phyloP scores from a whole-genome alignment of 2,888 invertebrate genomes.

The Julus scandinavius region DNA sequence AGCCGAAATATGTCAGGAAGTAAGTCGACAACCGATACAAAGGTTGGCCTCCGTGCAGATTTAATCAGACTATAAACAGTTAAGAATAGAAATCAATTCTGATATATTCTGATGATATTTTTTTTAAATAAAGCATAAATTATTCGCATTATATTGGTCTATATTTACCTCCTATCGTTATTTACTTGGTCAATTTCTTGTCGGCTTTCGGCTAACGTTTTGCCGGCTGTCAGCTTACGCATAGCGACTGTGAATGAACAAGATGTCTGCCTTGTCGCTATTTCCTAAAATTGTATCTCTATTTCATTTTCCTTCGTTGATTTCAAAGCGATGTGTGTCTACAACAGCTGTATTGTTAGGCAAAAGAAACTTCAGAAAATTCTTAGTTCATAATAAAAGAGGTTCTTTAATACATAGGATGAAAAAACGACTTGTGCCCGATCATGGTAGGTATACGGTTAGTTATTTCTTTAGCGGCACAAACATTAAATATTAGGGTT shows the following conservation, averaged over 20 bases:
- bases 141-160: too few species aligned
- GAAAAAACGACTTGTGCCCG: slow-evolving; percentile 69
- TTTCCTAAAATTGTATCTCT: not conserved
- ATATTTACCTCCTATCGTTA: too few species aligned
- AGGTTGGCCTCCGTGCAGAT: too few species aligned
- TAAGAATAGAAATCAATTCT: too few species aligned
- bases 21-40: not conserved
- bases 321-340: not conserved
- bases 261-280: not conserved
- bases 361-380: slow-evolving; percentile 86
- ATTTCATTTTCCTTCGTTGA: not conserved
- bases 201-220: not conserved
- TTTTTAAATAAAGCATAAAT: too few species aligned
- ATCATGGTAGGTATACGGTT: slow-evolving; percentile 68
- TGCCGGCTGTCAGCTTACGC: not conserved
- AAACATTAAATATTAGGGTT: too few species aligned
- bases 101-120: too few species aligned
- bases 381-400: slow-evolving; percentile 79
- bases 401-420: slow-evolving; percentile 77
- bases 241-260: not conserved
- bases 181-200: too few species aligned
- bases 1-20: not conserved
- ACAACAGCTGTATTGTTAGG: slow-evolving; percentile 68
- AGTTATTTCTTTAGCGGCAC: too few species aligned
- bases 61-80: too few species aligned